Evolutionary conservation across 2,113 vertebrate genomes (phyloP).

Genomic region (Hippocampus mohnikei): DNA sequence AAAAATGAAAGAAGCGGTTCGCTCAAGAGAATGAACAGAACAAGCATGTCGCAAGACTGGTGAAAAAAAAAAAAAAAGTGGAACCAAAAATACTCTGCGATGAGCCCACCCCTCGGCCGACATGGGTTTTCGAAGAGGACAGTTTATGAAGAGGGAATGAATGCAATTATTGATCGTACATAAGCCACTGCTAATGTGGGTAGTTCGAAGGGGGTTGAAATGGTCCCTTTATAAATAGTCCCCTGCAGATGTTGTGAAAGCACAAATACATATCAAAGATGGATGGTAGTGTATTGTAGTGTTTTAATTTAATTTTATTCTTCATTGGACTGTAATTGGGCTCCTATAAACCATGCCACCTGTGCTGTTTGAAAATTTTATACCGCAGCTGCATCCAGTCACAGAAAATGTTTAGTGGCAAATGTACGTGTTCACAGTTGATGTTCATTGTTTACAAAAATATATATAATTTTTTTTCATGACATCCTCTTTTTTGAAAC

Average conservation of each 20-base stretch:
- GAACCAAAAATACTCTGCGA: too few species aligned
- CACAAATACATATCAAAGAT: too few species aligned
- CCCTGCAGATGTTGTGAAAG: neutral
- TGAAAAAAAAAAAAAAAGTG: neutral
- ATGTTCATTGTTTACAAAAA: too few species aligned
- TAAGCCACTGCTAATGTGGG: conserved; percentile 32
- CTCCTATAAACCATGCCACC: conserved; percentile 2
- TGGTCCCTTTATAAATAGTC: conserved; percentile 1
- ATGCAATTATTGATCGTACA: conserved; percentile 47
- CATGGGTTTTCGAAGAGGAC: neutral
- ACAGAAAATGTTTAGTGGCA: too few species aligned
- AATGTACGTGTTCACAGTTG: too few species aligned
- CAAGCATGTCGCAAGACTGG: neutral
- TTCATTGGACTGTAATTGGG: conserved; percentile 24
- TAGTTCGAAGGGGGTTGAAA: neutral
- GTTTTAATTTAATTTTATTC: conserved; percentile 2
- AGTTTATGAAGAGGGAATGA: neutral
- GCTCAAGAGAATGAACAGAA: neutral
- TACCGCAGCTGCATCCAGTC: neutral
- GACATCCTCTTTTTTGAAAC: neutral
- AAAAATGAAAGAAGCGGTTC: neutral
- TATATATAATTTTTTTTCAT: neutral
- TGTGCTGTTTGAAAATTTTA: neutral
- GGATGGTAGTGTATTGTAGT: too few species aligned
- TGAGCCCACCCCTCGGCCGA: too few species aligned